These are phyloP conservation scores for Galaxea fascicularis DNA, from an alignment of 92 coral and sea anemone species.

Conservation along the genomic window DNA sequence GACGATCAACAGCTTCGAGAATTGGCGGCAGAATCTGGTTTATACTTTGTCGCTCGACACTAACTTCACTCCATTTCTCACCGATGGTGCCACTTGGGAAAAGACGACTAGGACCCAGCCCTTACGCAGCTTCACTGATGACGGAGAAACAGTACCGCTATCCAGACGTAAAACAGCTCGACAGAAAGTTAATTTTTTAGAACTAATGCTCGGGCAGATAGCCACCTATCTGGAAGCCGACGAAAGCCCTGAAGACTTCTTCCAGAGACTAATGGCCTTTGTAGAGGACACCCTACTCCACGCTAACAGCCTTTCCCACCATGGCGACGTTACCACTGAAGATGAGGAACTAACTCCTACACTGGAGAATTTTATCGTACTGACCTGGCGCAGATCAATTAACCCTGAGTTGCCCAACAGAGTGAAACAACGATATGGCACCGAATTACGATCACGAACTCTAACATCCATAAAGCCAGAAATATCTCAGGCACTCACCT, in stretches of 20 bases:
- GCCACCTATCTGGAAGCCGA: no score
- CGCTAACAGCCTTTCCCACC: slow-evolving; percentile 65
- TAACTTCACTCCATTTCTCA: slow-evolving; percentile 67
- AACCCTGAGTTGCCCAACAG: slow-evolving; percentile 31
- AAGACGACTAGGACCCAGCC: slow-evolving; percentile 67
- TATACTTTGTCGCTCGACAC: slow-evolving; percentile 59
- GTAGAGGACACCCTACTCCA: no score
- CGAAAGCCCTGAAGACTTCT: no score
- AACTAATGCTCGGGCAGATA: slow-evolving; percentile 20
- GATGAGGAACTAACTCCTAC: slow-evolving; percentile 76
- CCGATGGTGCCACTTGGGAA: slow-evolving; percentile 63
- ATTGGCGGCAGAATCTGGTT: slow-evolving; percentile 63
- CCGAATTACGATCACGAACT: slow-evolving; percentile 31
- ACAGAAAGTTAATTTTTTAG: slow-evolving; percentile 12
- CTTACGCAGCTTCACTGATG: slow-evolving; percentile 38
- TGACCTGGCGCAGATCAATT: slow-evolving; percentile 47
- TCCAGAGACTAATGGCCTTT: no score
- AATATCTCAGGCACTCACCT: slow-evolving; percentile 34
- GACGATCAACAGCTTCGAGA: slow-evolving; percentile 60
- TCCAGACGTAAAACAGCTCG: slow-evolving; percentile 35
- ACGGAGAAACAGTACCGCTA: no score
- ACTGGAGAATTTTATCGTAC: slow-evolving; percentile 56
- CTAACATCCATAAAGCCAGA: slow-evolving; percentile 54
- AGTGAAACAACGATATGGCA: slow-evolving; percentile 46
- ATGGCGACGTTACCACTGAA: slow-evolving; percentile 61